Base-by-base conservation (phyloP, 2,888 invertebrate species). In the Horisme vitalbata region DNA sequence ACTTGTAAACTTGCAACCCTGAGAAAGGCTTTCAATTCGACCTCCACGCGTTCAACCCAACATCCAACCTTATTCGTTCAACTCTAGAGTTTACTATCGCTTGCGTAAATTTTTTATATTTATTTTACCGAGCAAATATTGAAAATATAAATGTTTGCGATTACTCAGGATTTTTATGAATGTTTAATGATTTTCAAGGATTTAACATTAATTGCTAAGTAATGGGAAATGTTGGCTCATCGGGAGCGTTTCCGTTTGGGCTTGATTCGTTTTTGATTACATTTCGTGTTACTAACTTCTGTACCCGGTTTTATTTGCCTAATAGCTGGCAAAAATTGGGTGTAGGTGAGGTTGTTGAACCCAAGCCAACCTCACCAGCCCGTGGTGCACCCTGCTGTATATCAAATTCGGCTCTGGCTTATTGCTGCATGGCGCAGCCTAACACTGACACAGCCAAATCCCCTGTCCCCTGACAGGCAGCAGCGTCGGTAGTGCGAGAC, bases 111-210 rank as follows among this genome's bases (percentile, higher is more conserved):
- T n/a, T 28, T 10, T 36, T 28, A 41, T 35, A 39, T 24, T 47
- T 47, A 44, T 41, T 41, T 35, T 24, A 31, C 23, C 33, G 32
- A 41, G 52, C 38, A 66, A 65, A 67, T 67, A 66, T 66, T 65
- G 55, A 60, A 61, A 65, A 63, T 23, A 61, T 61, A 63, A 63
- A 62, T 66, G 52, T 68, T 68, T 66, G 64, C 63, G 41, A 63
- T 62, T 57, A 63, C 59, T 44, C 50, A 55, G 58, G 54, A 55
- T 53, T 63, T 61, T 60, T 65, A 67, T 65, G 52, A 64, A 60
- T 65, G 58, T 64, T 64, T 61, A 59, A 61, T 53, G 50, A 52
- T 51, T 55, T 52, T 61, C 61, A 63, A 66, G 65, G 59, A 34
- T 41, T 51, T 32, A 57, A 36, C 41, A 53, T 38, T 47, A 44